Base-by-base conservation (phyloP, 2,113 vertebrate species). In the Vimba vimba region DNA sequence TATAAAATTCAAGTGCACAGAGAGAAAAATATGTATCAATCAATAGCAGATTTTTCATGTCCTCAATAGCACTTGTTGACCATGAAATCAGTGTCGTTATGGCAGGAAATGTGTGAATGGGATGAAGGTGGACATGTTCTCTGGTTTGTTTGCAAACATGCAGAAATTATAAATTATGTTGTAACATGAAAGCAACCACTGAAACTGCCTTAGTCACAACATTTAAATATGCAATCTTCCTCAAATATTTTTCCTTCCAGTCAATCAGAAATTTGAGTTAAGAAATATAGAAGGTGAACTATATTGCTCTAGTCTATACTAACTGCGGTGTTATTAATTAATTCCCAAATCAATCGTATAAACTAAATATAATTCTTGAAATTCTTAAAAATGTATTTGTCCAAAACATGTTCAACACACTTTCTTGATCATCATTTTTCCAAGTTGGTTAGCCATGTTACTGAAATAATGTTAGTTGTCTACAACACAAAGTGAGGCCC, bases 61-160 rank as follows among this genome's bases (percentile, higher is more conserved):
- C 47, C 81, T 59, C 36, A 27, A 83, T 74, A 43, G 59, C 50
- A 62, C 71, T 23, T 50, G 79, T 82, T 71, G 68, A 76, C 77
- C 75, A 39, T 81, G 87, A 81, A 89, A 78, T 82, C n/a, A n/a
- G 33, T 76, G 73, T 69, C 79, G 25, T 17, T 83, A 86, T 62
- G 71, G 71, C 11, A 55, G 25, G 27, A 50, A 45, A 71, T 66
- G 13, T 59, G 79, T 68, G 50, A 71, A 85, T 64, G 4, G 11
- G 13, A 76, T 36, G 19, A 82, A 57, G 45, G 9, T 39, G 45
- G 66, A 60, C 33, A 69, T 47, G 23, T 64, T 27, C 11, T 80
- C 21, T 79, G 27, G 25, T 52, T 52, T 50, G 25, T 25, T 43
- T 50, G 60, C 57, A 77, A 86, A 84, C 74, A 73, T 59, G 27